These are phyloP conservation scores for Coelinius sp. DNA, from an alignment of 2,888 invertebrate genomes.

Conservation along the genomic window DNA sequence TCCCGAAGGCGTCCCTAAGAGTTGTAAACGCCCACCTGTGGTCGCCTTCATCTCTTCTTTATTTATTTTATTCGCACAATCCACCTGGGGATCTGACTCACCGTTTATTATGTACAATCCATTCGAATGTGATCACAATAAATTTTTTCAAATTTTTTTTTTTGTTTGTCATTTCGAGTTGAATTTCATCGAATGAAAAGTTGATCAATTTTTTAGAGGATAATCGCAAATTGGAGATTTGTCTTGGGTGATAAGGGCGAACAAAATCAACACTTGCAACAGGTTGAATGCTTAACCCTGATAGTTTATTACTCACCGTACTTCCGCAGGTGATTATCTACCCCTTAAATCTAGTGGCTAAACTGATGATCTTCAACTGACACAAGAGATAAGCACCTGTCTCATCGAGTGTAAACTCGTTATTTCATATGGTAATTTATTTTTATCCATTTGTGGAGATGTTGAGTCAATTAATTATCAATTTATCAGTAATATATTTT, in stretches of 20 bases:
- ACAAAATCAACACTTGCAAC: constrained; percentile 7
- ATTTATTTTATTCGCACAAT: not conserved
- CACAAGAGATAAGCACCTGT: constrained; percentile 22
- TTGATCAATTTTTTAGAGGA: too few species aligned
- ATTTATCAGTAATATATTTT: too few species aligned
- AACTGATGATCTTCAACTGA: constrained; percentile 13
- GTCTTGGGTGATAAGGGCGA: not conserved
- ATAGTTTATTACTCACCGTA: constrained; percentile 5
- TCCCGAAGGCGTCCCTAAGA: constrained; percentile 6
- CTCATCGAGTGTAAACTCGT: constrained; percentile 10
- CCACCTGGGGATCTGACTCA: constrained; percentile 1
- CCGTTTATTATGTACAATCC: not conserved
- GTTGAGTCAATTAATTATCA: not conserved
- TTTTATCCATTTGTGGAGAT: not conserved
- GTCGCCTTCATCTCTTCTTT: not conserved
- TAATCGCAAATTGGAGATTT: not conserved
- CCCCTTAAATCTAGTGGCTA: constrained; percentile 6
- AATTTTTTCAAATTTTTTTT: too few species aligned
- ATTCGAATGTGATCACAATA: not conserved
- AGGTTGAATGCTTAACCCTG: constrained; percentile 18
- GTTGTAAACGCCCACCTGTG: constrained; percentile 22
- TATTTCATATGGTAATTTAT: not conserved
- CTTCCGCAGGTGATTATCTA: constrained; percentile 21
- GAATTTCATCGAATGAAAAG: too few species aligned
- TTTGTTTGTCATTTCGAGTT: not conserved